Evolutionary conservation across 2,797 vertebrate species (phyloP).

Genomic region (Coreius guichenoti): DNA sequence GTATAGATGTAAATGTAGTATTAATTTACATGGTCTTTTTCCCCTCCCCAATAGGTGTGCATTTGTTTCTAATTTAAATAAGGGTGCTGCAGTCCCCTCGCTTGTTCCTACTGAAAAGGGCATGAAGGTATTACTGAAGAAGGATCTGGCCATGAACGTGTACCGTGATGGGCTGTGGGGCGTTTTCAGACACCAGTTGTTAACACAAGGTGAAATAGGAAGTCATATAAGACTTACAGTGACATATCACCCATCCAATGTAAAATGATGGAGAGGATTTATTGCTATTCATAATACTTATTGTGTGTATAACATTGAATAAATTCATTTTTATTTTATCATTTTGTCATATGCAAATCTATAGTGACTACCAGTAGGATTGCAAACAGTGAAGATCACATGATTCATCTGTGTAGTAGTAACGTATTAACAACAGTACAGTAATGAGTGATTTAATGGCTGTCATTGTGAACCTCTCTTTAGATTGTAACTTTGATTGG

Average conservation of each 20-base stretch:
- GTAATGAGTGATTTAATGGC: background rate
- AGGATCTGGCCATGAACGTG: conserved; percentile 90
- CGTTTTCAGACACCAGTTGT: conserved; percentile 86
- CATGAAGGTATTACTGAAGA: conserved; percentile 77
- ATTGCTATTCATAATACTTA: background rate
- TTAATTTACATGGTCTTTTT: background rate
- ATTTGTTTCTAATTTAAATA: conserved; percentile 87
- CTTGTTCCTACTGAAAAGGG: conserved; percentile 71
- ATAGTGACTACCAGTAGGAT: background rate
- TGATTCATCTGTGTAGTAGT: background rate
- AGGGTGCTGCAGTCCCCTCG: conserved; percentile 70
- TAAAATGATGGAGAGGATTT: background rate
- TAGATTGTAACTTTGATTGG: background rate
- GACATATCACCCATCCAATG: background rate
- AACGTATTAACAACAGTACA: background rate
- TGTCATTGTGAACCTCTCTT: background rate
- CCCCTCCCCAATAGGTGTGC: conserved; percentile 79
- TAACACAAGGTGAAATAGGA: conserved; percentile 75
- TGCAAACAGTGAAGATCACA: background rate
- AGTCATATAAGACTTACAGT: background rate
- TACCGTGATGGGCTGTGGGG: conserved; percentile 92
- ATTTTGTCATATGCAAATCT: background rate
- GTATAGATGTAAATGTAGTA: background rate
- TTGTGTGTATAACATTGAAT: background rate
- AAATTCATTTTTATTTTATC: background rate